Base-by-base conservation (phyloP, 2,797 vertebrate species). In the Oreochromis grahami region DNA sequence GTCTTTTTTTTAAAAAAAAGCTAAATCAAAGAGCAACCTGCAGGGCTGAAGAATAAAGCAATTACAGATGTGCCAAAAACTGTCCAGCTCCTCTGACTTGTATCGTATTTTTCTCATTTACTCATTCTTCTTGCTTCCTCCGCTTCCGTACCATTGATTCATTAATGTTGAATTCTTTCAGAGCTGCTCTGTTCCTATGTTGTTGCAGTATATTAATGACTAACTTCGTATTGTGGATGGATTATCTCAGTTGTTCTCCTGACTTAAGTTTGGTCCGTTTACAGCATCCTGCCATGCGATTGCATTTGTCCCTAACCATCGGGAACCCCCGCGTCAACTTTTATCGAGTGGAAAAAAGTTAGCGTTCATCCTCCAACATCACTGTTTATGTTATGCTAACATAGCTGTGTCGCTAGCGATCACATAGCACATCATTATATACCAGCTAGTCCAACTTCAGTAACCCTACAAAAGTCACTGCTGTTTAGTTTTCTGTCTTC, bases 271-370 rank as follows among this genome's bases (percentile, higher is more conserved):
- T 51, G 19, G 50, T 11, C 19, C 3, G 0, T 51, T 6, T 51
- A 51, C 3, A 51, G 50, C 19, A 51, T 21, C 50, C 1, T 51
- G 50, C 9, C 9, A 51, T 51, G 50, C 0, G 9, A 51, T n/a
- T 51, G 19, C 19, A 51, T 51, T 51, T 11, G 0, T 51, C 50
- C 5, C 50, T 21, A 0, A 51, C 50, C 50, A 51, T 51, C 5
- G 0, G 19, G 50, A 51, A 51, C 9, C 50, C 19, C 5, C 8
- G 0, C 0, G 0, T 50, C 0, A 5, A 51, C 50, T 0, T 51
- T 51, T 51, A n/a, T n/a, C 5, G 3, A n/a, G 19, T 51, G 5
- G 50, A n/a, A 51, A n/a, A 51, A 51, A n/a, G 50, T 26, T 26
- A 26, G 26, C 26, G 26, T 51, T 51, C 50, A 51, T n/a, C 19